Conservation (phyloP, 2,888 invertebrate species). For the Acleris laterana region DNA sequence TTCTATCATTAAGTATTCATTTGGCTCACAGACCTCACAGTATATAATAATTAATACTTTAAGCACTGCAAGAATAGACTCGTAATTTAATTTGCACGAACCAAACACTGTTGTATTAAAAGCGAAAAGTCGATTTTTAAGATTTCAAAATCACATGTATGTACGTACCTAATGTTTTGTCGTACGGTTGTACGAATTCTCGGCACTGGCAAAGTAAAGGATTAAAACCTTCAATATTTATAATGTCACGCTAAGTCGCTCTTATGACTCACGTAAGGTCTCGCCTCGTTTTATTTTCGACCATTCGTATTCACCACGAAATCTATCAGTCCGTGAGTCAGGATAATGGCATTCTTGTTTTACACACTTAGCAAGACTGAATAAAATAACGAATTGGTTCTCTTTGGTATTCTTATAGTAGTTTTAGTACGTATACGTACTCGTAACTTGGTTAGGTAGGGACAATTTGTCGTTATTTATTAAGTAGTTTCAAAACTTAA, state of each 20-base stretch:
- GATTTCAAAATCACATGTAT: too few species aligned
- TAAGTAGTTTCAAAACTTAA: too few species aligned
- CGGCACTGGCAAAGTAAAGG: background rate
- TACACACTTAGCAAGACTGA: conserved; percentile 10
- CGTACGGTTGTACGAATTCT: background rate
- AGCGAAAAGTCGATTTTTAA: too few species aligned
- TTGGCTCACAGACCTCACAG: too few species aligned
- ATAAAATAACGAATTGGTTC: background rate
- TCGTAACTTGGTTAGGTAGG: background rate
- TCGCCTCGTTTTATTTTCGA: conserved; percentile 58
- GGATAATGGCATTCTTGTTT: conserved; percentile 51
- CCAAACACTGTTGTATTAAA: too few species aligned
- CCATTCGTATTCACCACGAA: conserved; percentile 67
- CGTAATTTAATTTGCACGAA: too few species aligned
- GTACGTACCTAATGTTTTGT: too few species aligned
- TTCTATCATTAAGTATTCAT: too few species aligned
- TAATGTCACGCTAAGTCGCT: conserved; percentile 37
- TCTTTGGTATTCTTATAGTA: conserved; percentile 1
- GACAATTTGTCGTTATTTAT: background rate
- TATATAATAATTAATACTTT: too few species aligned
- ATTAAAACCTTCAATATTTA: conserved; percentile 23
- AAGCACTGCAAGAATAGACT: too few species aligned
- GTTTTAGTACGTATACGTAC: background rate
- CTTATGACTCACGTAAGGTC: conserved; percentile 55
- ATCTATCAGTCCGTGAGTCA: conserved; percentile 66